phyloP scores from a whole-genome alignment of 1,140 invertebrate species.

The Eufriesea mexicana region DNA sequence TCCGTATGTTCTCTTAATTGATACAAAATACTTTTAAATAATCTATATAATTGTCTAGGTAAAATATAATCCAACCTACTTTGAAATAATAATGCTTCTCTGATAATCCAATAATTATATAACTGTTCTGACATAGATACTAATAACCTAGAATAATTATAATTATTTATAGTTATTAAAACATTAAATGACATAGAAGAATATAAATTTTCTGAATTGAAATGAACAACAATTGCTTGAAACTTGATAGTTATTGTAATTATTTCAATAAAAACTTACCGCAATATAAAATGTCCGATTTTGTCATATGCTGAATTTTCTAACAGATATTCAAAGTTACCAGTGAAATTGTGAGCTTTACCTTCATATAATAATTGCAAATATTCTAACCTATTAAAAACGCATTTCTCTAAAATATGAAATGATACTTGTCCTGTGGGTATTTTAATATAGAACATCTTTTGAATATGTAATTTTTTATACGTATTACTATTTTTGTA shows the following conservation, averaged over 20 bases:
- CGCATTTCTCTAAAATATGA: slow-evolving; percentile 75
- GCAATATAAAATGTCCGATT: slow-evolving; percentile 84
- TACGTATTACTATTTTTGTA: neutral
- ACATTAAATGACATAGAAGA: neutral
- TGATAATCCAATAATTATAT: slow-evolving; percentile 73
- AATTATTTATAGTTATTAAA: slow-evolving; percentile 33
- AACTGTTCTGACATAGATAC: slow-evolving; percentile 68
- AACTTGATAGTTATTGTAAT: slow-evolving; percentile 61
- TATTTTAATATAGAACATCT: slow-evolving; percentile 78
- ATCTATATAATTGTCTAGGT: slow-evolving; percentile 72
- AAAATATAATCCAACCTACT: slow-evolving; percentile 72
- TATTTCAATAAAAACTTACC: slow-evolving; percentile 77
- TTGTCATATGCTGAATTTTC: slow-evolving; percentile 84
- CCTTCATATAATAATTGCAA: slow-evolving; percentile 70
- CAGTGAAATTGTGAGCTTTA: slow-evolving; percentile 69
- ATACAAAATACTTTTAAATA: slow-evolving; percentile 71
- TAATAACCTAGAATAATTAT: slow-evolving; percentile 71
- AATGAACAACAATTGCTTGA: neutral
- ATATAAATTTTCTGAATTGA: slow-evolving; percentile 18
- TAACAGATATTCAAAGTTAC: slow-evolving; percentile 83
- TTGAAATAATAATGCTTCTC: slow-evolving; percentile 74
- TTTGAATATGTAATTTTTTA: slow-evolving; percentile 16
- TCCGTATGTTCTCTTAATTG: slow-evolving; percentile 61
- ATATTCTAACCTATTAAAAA: slow-evolving; percentile 76
- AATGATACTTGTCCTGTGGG: slow-evolving; percentile 72